Conservation (phyloP, 2,888 invertebrate species). For the Parnassius smintheus region DNA sequence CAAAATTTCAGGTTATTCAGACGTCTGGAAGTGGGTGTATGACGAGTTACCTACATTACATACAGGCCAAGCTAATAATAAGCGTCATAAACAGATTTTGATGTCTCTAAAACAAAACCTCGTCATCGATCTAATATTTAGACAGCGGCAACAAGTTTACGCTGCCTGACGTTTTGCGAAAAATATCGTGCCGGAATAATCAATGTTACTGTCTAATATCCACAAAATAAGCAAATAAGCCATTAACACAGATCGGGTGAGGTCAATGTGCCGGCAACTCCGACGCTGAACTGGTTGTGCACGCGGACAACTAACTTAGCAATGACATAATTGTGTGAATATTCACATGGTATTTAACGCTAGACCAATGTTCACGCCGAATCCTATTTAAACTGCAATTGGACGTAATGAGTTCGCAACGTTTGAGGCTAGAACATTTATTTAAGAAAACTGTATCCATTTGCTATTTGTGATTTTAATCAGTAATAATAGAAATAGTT, state of each 20-base stretch:
- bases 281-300: slow-evolving; percentile 5
- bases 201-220: slow-evolving; percentile 9
- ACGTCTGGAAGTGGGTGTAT: too few relatives aligned
- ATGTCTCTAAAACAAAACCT: too few relatives aligned
- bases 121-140: slow-evolving; percentile 7
- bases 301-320: slow-evolving; percentile 32
- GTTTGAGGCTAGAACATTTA: background rate
- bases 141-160: too few relatives aligned
- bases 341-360: slow-evolving; percentile 39
- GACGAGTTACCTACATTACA: too few relatives aligned
- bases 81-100: too few relatives aligned
- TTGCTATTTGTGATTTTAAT: background rate
- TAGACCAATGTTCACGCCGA: background rate
- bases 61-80: too few relatives aligned
- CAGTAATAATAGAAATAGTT: too few relatives aligned
- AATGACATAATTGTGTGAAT: slow-evolving; percentile 50
- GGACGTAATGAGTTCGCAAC: background rate
- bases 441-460: background rate
- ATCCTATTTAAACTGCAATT: slow-evolving; percentile 6
- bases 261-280: slow-evolving; percentile 16
- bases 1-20: too few relatives aligned
- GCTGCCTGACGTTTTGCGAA: background rate
- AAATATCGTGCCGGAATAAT: slow-evolving; percentile 15
- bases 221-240: slow-evolving; percentile 22
- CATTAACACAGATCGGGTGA: slow-evolving; percentile 26